These are phyloP conservation scores for Silurus lanzhouensis DNA, from an alignment of 2,797 vertebrate species.

Conservation along the genomic window DNA sequence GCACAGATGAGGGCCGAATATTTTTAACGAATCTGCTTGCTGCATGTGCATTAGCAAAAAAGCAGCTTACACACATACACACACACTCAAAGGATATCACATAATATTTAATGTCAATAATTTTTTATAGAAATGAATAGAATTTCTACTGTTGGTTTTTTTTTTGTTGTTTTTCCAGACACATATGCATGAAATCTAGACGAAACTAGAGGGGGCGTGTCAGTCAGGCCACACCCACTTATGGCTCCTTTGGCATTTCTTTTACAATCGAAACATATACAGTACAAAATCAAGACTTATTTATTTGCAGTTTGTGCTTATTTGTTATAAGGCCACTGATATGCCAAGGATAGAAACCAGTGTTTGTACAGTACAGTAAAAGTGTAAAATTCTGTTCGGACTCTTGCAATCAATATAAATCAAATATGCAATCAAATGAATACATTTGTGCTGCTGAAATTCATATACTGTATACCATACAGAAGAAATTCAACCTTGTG, in stretches of 20 bases:
- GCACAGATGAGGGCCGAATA: slow-evolving; percentile 47
- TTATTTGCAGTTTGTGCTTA: neutral
- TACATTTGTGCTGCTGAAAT: too few species aligned
- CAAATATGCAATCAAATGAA: too few species aligned
- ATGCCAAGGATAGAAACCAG: neutral
- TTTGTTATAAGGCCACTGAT: neutral
- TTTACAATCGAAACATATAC: neutral
- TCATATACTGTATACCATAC: too few species aligned
- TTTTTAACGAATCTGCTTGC: slow-evolving; percentile 49
- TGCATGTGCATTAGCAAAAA: slow-evolving; percentile 29
- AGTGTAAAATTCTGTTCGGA: too few species aligned
- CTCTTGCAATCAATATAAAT: too few species aligned
- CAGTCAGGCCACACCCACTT: neutral
- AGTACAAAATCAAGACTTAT: neutral
- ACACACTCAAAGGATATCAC: neutral
- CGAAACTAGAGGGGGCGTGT: too few species aligned
- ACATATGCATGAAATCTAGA: neutral
- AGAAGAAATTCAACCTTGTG: too few species aligned
- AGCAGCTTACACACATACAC: neutral
- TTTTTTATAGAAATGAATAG: neutral
- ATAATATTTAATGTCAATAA: neutral
- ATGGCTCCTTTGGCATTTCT: too few species aligned
- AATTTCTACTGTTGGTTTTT: neutral
- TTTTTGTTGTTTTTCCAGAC: neutral
- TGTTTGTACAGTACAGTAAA: neutral